Percentiles rank a stretch among this genome's conserved stretches.
Conservation (phyloP, 2,113 vertebrate genomes). For the Calyptommatus sinebrachiatus region DNA sequence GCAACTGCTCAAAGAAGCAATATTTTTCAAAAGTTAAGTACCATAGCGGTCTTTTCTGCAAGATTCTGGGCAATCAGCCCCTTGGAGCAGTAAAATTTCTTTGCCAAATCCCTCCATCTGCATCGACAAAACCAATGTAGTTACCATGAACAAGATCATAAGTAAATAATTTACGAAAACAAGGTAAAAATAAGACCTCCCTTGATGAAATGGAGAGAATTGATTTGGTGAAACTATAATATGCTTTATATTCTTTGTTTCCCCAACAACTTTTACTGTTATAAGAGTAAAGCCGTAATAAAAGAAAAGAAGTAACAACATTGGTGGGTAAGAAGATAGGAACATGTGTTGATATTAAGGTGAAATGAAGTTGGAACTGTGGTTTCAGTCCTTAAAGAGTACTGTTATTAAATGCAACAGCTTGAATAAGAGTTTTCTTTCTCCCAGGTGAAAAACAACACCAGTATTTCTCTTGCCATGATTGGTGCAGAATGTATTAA, state of each 20-base stretch:
- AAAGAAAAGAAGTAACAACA: not conserved
- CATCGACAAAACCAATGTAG: not conserved
- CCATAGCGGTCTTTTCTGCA: not conserved
- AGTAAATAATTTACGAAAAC: not conserved
- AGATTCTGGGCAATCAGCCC: not conserved
- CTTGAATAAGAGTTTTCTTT: constrained; percentile 33
- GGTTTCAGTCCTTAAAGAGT: constrained; percentile 21
- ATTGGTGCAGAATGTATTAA: constrained; percentile 30
- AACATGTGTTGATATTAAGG: not conserved
- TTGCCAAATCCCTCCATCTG: not conserved
- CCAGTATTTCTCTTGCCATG: constrained; percentile 34
- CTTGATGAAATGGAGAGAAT: not conserved
- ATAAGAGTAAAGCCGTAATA: not conserved
- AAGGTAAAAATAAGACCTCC: not conserved
- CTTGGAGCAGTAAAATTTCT: not conserved
- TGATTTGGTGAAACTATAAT: not conserved
- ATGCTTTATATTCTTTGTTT: not conserved
- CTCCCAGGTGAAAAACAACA: constrained; percentile 38
- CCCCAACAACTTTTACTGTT: not conserved
- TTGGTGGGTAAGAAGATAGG: constrained; percentile 15
- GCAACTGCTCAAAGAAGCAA: not conserved
- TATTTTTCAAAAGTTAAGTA: not conserved
- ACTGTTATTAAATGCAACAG: constrained; percentile 44
- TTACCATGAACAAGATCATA: not conserved
- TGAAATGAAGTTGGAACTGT: constrained; percentile 24